Percentiles rank a stretch among this genome's conserved stretches.
These are phyloP conservation scores for Balaeniceps rex DNA, from an alignment of 2,113 vertebrate species.

Conservation along the genomic window DNA sequence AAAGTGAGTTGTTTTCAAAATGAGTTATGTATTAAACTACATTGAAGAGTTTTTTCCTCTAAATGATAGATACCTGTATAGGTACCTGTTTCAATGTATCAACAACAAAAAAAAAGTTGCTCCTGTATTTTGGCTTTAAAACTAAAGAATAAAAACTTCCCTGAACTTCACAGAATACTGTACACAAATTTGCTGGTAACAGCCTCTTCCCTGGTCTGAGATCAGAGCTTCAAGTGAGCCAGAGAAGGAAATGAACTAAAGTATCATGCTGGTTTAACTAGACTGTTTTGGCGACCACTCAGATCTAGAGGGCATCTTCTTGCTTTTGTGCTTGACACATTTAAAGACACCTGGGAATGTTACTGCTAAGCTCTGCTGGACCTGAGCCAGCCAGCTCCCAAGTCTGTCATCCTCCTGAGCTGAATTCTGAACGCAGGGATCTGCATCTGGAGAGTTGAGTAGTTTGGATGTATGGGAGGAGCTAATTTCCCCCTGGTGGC, in stretches of 20 bases:
- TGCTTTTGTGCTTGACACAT: neutral
- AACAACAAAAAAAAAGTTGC: neutral
- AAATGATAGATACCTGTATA: neutral
- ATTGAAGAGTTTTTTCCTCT: neutral
- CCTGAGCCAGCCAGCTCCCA: neutral
- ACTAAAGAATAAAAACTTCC: neutral
- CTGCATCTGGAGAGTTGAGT: neutral
- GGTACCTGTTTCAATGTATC: neutral
- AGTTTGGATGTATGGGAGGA: neutral
- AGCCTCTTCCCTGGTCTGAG: neutral
- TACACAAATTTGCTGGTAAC: neutral
- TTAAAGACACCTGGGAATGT: neutral
- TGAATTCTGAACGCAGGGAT: neutral
- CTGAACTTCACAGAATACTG: neutral
- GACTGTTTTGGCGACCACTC: neutral
- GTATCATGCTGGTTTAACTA: neutral
- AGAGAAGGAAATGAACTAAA: neutral
- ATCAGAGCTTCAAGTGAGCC: neutral
- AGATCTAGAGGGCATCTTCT: neutral
- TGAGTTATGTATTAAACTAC: neutral
- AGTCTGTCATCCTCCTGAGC: neutral
- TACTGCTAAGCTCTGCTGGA: neutral
- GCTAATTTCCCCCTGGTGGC: neutral
- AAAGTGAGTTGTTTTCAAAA: neutral
- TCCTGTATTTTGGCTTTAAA: neutral